Evolutionary conservation across 2,888 invertebrate genomes (phyloP), one percentile per base, ranked within the genome.

Genomic region (Chloroclysta siterata): DNA sequence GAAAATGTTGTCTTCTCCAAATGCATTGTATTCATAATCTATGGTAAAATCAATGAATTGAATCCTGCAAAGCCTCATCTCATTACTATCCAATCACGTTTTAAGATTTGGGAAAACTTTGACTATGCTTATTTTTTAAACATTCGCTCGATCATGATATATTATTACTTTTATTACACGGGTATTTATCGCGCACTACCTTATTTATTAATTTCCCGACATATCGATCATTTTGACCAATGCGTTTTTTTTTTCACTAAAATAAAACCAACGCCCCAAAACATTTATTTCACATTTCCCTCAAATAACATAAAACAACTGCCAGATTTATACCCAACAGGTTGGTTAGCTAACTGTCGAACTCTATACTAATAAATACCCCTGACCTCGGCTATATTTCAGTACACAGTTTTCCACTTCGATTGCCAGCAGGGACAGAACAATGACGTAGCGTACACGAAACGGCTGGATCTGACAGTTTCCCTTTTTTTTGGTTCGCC

Each of bases 401-500:
- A 73, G 69, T 64, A 66, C 63, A 76, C 69, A 72, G 73, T 73
- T 79, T 81, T 80, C 77, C 76, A 73, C 72, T 71, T 73, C 72
- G 73, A 72, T 80, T 76, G 75, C 69, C 70, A 74, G 57, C 57
- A 66, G 72, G 76, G 73, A 72, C 72, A 73, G 71, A 68, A 71
- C 70, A 72, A 74, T 72, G 54, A 59, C 72, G 17, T 29, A 59
- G 61, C 39, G 41, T 0, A 28, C 1, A 13, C 0, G 6, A 48
- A 28, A 5, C 51, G 55, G 61, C 61, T 47, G 41, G 36, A 1
- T n/a, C 11, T 11, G 14, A 15, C 8, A 15, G 5, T 33, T 33
- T 8, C 1, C 2, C 3, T 22, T 22, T 22, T 22, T 22, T 22
- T 22, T 22, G 1, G 3, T 22, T 22, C 3, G 22, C 22, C 3